Base-by-base conservation (phyloP, 2,888 invertebrate species). In the Cloeon dipterum region DNA sequence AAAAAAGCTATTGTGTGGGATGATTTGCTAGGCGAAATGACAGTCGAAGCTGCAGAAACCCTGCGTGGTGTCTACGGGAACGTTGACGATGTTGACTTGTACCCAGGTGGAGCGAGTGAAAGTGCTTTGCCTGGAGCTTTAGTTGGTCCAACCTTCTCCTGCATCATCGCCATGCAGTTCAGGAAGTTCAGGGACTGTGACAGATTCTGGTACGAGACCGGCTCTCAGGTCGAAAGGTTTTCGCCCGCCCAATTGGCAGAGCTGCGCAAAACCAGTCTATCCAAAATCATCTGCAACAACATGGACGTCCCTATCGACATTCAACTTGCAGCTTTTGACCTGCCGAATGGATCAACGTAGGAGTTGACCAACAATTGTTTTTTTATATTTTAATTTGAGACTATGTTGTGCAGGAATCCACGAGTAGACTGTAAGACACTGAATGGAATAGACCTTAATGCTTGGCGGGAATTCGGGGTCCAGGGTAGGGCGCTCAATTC, bases 41-140 rank as follows among this genome's bases (percentile, higher is more conserved):
- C 86, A 18, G 73, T 72, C 41, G 82, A 83, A 57, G 76, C 81
- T 14, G 53, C 53, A 20, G 46, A 45, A 7, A 62, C 73, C 42
- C 65, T 83, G 49, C 78, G 81, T 56, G 67, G 76, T 40, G 74
- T 83, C 42, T 86, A 85, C 54, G 69, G 77, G 1, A 76, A 79
- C 3, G 91, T 93, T 0, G 91, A 94, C 49, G 94, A 96, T 54
- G 86, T 96, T 39, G 88, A 96, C 56, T 63, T 94, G 3, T 96
- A 94, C 68, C 85, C 91, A 1, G 94, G 93, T 17, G 83, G 89
- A 3, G 76, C 94, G 74, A 81, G 86, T 46, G 81, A 85, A 53
- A 63, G 78, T 34, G 81, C 83, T 8, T 45, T 50, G 35, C 0
- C 61, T 88, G 93, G 93, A 5, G 91, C 86, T 5, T 59, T 88